Base-by-base conservation (phyloP, 2,888 invertebrate genomes). In the Corbicula japonica region DNA sequence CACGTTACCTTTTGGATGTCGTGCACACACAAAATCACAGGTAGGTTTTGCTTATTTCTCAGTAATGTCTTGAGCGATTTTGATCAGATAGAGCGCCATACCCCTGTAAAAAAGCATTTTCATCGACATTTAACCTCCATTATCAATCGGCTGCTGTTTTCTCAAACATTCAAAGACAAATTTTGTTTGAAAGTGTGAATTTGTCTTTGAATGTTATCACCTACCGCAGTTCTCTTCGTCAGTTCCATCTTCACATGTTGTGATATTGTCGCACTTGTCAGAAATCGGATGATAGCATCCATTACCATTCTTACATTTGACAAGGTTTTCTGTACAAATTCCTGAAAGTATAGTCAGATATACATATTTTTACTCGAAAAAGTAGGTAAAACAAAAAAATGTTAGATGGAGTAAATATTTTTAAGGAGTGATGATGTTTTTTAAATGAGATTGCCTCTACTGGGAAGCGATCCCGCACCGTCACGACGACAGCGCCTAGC, bases 161-260 rank as follows among this genome's bases (percentile, higher is more conserved):
- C n/a, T n/a, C n/a, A n/a, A n/a, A n/a, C n/a, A n/a, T n/a, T n/a
- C n/a, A n/a, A n/a, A n/a, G n/a, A n/a, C n/a, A n/a, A n/a, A n/a
- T n/a, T n/a, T n/a, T n/a, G n/a, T n/a, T n/a, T n/a, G n/a, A n/a
- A n/a, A n/a, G n/a, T n/a, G n/a, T n/a, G n/a, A n/a, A n/a, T n/a
- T n/a, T n/a, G 41, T 41, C 10, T 41, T 41, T 10, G 41, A 41
- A 41, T 41, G 15, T 41, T 12, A 10, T 5, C 28, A 58, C 32
- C 35, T 21, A 58, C 58, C 4, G 23, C 58, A 58, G 2, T 21
- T 23, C 5, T 34, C 32, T 58, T 58, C 58, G 35, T 58, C 58
- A 21, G 58, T 58, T 35, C 58, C 58, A 18, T 58, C 58, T 26
- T 2, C 32, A 35, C 58, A 58, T n/a, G 23, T 34, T 5, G 58